A percentile compares a stretch with the other conserved stretches of the same genome.
phyloP scores from a whole-genome alignment of 1,140 invertebrate genomes.

The Lethocerus indicus region DNA sequence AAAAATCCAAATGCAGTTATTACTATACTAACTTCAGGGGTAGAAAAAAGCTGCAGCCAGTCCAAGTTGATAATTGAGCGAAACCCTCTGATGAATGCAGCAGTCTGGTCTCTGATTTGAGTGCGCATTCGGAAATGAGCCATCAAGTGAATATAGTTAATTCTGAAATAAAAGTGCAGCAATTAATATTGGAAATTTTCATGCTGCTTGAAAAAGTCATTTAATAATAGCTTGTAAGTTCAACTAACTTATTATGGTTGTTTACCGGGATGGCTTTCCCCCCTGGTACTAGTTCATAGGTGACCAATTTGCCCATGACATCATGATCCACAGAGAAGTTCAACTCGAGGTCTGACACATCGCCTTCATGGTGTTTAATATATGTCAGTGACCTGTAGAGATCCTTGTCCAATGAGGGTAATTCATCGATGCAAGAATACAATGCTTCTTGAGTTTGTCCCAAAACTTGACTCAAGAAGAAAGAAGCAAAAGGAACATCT shows the following conservation, averaged over 20 bases:
- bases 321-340: conserved; percentile 97
- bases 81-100: conserved; percentile 92
- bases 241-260: conserved; percentile 83
- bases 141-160: conserved; percentile 96
- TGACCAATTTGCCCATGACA: conserved; percentile 76
- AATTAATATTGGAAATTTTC: neutral
- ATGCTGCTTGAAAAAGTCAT: neutral
- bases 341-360: conserved; percentile 82
- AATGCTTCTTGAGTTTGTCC: conserved; percentile 81
- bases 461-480: conserved; percentile 92
- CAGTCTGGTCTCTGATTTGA: conserved; percentile 91
- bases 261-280: conserved; percentile 85
- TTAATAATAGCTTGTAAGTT: neutral
- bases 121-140: conserved; percentile 95
- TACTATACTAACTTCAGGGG: conserved; percentile 60
- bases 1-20: too few relatives aligned
- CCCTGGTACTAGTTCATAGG: conserved; percentile 81
- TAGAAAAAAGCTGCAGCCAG: conserved; percentile 91
- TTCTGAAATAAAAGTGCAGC: conserved; percentile 53
- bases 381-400: conserved; percentile 92
- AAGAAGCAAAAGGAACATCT: conserved; percentile 96
- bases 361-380: conserved; percentile 90
- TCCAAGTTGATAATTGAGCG: conserved; percentile 87
- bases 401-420: conserved; percentile 90
- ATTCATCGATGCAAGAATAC: conserved; percentile 92